Conservation (phyloP, 2,888 invertebrate genomes). For the Hipparchia sbordonii region DNA sequence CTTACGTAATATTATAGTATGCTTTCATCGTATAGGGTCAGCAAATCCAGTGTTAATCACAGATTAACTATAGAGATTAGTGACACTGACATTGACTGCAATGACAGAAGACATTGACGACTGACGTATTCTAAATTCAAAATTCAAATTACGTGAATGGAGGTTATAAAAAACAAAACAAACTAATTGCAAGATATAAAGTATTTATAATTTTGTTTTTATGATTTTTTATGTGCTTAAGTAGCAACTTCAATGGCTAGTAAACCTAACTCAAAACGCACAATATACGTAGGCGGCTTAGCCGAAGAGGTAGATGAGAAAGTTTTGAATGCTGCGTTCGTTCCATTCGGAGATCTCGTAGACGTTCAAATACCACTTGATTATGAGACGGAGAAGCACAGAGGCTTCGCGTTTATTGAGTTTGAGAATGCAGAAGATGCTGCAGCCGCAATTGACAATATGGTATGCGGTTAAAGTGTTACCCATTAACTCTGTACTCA, state of each 20-base stretch:
- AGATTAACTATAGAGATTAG: too few relatives aligned
- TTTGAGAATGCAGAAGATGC: constrained; percentile 99
- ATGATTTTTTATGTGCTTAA: background rate
- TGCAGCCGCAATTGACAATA: constrained; percentile 99
- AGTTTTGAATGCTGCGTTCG: constrained; percentile 97
- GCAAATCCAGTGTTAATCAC: too few relatives aligned
- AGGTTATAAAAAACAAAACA: constrained; percentile 17
- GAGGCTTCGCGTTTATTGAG: constrained; percentile 99
- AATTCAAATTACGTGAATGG: background rate
- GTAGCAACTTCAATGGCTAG: constrained; percentile 60
- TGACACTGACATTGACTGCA: background rate
- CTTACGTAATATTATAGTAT: too few relatives aligned
- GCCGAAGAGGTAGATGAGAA: constrained; percentile 98
- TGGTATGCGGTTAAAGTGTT: constrained; percentile 84
- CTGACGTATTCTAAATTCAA: too few relatives aligned
- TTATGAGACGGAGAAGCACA: constrained; percentile 97
- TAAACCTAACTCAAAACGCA: constrained; percentile 88
- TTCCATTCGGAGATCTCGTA: constrained; percentile 99
- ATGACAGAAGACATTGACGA: background rate
- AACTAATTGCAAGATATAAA: background rate
- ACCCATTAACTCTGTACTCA: background rate
- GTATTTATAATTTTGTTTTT: background rate
- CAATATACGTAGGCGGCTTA: constrained; percentile 93
- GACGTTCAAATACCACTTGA: constrained; percentile 99
- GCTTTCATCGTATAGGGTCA: too few relatives aligned